A percentile compares a stretch with the other conserved stretches of the same genome.
Evolutionary conservation across 1,140 invertebrate species (phyloP).

Genomic region (Plodia interpunctella): DNA sequence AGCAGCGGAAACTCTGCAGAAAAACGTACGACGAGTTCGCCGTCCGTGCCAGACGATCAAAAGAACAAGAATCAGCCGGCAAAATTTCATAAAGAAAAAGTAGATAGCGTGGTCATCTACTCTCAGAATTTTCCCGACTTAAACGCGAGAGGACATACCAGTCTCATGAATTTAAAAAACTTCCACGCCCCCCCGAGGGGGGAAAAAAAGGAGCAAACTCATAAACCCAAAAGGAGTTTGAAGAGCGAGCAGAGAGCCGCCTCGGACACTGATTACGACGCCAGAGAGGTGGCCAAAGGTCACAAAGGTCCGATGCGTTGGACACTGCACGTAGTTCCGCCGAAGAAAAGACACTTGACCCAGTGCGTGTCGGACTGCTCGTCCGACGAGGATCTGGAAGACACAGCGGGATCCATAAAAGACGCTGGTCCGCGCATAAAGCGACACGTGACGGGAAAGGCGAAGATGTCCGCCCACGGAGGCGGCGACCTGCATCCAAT

Average conservation of each 20-base stretch:
- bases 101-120: conserved; percentile 64
- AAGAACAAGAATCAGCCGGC: conserved; percentile 40
- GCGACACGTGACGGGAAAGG: conserved; percentile 42
- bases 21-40: conserved; percentile 32
- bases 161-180: conserved; percentile 71
- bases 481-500: conserved; percentile 62
- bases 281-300: conserved; percentile 30
- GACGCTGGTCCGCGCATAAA: conserved; percentile 53
- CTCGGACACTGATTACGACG: conserved; percentile 64
- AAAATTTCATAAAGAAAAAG: conserved; percentile 62
- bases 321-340: conserved; percentile 55
- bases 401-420: conserved; percentile 39
- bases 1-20: conserved; percentile 56
- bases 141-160: conserved; percentile 50
- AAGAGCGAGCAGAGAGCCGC: conserved; percentile 55
- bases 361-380: conserved; percentile 61
- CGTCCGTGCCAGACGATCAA: conserved; percentile 25
- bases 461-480: conserved; percentile 60
- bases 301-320: conserved; percentile 56
- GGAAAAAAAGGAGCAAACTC: conserved; percentile 64
- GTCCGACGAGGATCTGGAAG: conserved; percentile 58
- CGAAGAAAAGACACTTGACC: conserved; percentile 61
- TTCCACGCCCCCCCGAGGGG: conserved; percentile 69
- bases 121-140: conserved; percentile 70
- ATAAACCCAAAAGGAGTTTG: conserved; percentile 39